A percentile compares a stretch with the other conserved stretches of the same genome.
Evolutionary conservation across 2,797 vertebrate genomes (phyloP).

Genomic region (Artibeus lituratus): DNA sequence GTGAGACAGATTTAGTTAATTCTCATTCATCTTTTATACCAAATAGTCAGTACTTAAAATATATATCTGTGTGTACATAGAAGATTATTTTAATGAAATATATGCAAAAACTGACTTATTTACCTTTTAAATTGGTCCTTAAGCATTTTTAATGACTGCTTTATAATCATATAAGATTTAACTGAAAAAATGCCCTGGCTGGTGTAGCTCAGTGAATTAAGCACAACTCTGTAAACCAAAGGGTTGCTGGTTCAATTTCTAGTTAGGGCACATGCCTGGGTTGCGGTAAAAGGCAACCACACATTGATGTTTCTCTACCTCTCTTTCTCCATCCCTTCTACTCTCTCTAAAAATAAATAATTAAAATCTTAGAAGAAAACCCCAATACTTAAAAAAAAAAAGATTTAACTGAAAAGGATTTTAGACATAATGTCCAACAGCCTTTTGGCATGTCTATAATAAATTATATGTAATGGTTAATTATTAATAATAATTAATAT

Average conservation of each 20-base stretch:
- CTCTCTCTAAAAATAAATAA: too few relatives aligned
- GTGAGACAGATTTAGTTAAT: neutral
- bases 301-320: too few relatives aligned
- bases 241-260: too few relatives aligned
- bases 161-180: neutral
- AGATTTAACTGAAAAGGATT: neutral
- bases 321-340: too few relatives aligned
- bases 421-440: neutral
- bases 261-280: too few relatives aligned
- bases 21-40: neutral
- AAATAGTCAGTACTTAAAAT: neutral
- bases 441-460: neutral
- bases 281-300: too few relatives aligned
- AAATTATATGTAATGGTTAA: neutral
- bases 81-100: neutral
- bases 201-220: too few relatives aligned
- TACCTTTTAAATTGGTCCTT: neutral
- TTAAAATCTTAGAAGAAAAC: too few relatives aligned
- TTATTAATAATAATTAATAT: neutral
- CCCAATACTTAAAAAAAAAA: too few relatives aligned
- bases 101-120: neutral
- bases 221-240: too few relatives aligned
- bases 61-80: neutral
- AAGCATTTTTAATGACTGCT: neutral
- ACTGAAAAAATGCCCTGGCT: neutral